Evolutionary conservation across 2,888 invertebrate genomes (phyloP).

Genomic region (Nomada fabriciana): DNA sequence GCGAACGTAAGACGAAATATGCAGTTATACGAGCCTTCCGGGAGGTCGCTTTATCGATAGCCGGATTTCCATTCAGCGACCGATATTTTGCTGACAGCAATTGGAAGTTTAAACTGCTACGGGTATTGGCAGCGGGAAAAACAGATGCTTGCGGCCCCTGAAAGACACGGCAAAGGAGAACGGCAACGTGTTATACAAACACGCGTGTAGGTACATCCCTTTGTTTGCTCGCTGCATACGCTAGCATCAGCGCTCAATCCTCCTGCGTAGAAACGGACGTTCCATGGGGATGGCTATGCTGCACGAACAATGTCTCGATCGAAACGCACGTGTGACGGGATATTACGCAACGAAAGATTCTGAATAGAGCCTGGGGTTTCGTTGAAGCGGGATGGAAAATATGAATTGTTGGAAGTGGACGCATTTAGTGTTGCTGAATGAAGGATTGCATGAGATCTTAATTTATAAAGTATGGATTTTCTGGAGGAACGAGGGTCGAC

Average conservation of each 20-base stretch:
- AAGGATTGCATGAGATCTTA: no score
- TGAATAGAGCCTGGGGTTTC: neutral
- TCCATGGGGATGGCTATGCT: neutral
- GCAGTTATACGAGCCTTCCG: constrained; percentile 51
- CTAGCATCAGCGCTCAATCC: neutral
- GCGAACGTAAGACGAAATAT: constrained; percentile 47
- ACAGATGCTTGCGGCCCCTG: constrained; percentile 28
- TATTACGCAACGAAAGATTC: neutral
- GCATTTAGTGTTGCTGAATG: no score
- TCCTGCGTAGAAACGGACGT: neutral
- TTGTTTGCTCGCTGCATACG: constrained; percentile 16
- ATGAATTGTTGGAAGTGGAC: no score
- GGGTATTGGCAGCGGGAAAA: constrained; percentile 47
- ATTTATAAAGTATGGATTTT: no score
- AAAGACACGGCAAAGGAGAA: constrained; percentile 41
- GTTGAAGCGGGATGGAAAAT: neutral
- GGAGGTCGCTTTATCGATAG: constrained; percentile 50
- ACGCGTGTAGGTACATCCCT: neutral
- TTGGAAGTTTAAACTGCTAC: constrained; percentile 58
- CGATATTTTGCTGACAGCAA: constrained; percentile 55
- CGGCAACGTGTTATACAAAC: constrained; percentile 34
- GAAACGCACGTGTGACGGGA: constrained; percentile 9
- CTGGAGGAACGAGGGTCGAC: no score
- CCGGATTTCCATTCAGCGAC: constrained; percentile 32
- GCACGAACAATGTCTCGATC: constrained; percentile 1